A percentile compares a stretch with the other conserved stretches of the same genome.
Evolutionary conservation across 1,140 invertebrate genomes (phyloP).

Genomic region (Brachionus manjavacas): DNA sequence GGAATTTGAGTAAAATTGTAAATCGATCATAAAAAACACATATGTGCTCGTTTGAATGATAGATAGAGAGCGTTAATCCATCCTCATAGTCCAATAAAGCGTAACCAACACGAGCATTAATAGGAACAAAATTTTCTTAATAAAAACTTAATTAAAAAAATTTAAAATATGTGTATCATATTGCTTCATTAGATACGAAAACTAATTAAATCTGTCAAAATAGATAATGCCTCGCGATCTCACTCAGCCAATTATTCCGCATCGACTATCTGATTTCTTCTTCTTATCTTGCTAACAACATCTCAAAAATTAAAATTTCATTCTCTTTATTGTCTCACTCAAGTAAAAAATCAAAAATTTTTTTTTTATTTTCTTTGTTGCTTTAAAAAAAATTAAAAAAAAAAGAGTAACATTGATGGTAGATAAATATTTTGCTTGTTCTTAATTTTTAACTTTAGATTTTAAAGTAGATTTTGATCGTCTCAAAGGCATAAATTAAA

Average conservation of each 20-base stretch:
- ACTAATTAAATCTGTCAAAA: slow-evolving; percentile 32
- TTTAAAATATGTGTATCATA: slow-evolving; percentile 37
- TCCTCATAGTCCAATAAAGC: slow-evolving; percentile 32
- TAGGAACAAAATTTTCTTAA: not conserved
- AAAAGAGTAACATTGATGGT: too few species aligned
- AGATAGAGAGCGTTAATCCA: not conserved
- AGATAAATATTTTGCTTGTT: too few species aligned
- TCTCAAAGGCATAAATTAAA: too few species aligned
- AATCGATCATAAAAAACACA: slow-evolving; percentile 33
- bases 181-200: slow-evolving; percentile 22
- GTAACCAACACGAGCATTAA: not conserved
- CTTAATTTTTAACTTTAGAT: too few species aligned
- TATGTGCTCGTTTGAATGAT: slow-evolving; percentile 2
- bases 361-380: not conserved
- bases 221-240: not conserved
- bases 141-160: slow-evolving; percentile 27
- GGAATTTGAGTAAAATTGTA: slow-evolving; percentile 21
- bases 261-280: not conserved
- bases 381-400: not conserved
- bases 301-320: not conserved
- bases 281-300: not conserved
- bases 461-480: not conserved
- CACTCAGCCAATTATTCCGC: not conserved
- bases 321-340: not conserved
- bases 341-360: too few species aligned